A percentile compares a stretch with the other conserved stretches of the same genome.
phyloP scores from a whole-genome alignment of 2,797 vertebrate genomes.

The Labeo calbasu region DNA sequence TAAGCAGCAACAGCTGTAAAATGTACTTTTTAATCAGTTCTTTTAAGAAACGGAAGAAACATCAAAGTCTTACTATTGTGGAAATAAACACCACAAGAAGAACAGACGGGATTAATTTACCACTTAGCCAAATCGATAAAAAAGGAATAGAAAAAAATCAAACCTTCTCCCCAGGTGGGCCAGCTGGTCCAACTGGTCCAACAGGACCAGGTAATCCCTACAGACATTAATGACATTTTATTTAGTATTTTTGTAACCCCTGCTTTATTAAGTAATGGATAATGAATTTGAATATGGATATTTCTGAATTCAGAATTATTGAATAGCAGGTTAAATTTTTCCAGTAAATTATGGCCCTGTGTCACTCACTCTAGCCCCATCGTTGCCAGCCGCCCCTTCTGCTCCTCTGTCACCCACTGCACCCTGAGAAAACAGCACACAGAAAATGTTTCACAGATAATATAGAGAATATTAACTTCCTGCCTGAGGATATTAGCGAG shows the following conservation, averaged over 20 bases:
- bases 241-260: neutral
- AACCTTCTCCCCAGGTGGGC: conserved; percentile 58
- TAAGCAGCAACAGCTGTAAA: neutral
- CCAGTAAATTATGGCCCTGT: neutral
- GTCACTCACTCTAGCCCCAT: conserved; percentile 91
- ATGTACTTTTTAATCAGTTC: neutral
- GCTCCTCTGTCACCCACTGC: conserved; percentile 85
- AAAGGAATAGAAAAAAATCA: neutral
- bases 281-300: neutral
- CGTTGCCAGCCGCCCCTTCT: conserved; percentile 92
- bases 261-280: neutral
- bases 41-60: neutral
- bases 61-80: neutral
- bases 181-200: conserved; percentile 56
- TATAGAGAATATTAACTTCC: conserved; percentile 27
- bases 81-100: neutral
- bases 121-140: conserved; percentile 5
- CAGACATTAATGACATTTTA: neutral
- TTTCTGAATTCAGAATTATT: neutral
- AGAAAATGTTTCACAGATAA: conserved; percentile 12
- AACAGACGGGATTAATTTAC: neutral
- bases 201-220: conserved; percentile 78
- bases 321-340: neutral
- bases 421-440: conserved; percentile 76
- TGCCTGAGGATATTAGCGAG: conserved; percentile 13